Evolutionary conservation across 2,888 invertebrate genomes (phyloP).

Genomic region (Oegoconia quadripuncta): DNA sequence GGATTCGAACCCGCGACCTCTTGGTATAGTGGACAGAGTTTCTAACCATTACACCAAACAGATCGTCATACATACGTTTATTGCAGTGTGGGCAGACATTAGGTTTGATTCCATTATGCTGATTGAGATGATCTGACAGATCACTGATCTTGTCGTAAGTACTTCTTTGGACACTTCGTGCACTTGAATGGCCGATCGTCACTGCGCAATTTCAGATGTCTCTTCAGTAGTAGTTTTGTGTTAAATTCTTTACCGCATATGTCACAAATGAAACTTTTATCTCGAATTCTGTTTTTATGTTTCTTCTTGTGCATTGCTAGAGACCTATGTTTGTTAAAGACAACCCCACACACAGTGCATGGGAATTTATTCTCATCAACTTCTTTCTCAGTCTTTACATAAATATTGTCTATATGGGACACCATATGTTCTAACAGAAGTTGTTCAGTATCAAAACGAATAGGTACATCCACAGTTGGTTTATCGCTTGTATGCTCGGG

Average conservation of each 20-base stretch:
- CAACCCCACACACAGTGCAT: constrained; percentile 75
- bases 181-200: constrained; percentile 75
- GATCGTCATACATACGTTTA: constrained; percentile 72
- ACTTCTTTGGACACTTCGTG: constrained; percentile 76
- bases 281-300: constrained; percentile 39
- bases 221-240: constrained; percentile 52
- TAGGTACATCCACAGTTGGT: too few relatives aligned
- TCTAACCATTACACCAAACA: too few relatives aligned
- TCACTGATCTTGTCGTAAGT: constrained; percentile 77
- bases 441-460: constrained; percentile 26
- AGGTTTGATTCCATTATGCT: constrained; percentile 77
- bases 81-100: constrained; percentile 79
- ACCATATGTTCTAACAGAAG: constrained; percentile 30
- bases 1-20: too few relatives aligned
- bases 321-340: constrained; percentile 71
- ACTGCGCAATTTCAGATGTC: constrained; percentile 76
- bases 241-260: constrained; percentile 65
- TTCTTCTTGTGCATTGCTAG: constrained; percentile 58
- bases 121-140: constrained; percentile 78
- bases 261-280: constrained; percentile 58
- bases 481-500: too few relatives aligned
- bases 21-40: too few relatives aligned
- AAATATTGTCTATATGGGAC: constrained; percentile 19
- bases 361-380: constrained; percentile 34
- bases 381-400: constrained; percentile 34